Base-by-base conservation (phyloP, 2,888 invertebrate genomes). In the Cosmia trapezina region DNA sequence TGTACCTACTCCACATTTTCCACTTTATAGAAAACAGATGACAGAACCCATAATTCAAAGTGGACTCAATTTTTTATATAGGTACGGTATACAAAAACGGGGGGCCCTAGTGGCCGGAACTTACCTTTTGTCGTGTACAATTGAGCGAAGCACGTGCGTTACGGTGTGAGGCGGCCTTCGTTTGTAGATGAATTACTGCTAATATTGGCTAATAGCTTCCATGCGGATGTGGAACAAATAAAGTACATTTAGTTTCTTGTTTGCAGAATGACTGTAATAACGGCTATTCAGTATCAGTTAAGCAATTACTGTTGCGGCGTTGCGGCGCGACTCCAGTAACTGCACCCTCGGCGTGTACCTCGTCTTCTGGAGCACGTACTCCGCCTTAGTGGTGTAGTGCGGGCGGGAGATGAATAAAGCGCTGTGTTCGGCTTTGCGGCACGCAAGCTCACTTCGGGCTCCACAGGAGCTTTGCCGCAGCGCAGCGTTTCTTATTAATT, bases 81-180 rank as follows among this genome's bases (percentile, higher is more conserved):
- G 86, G 75, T 59, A 54, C 66, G 19, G 62, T 22, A 66, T 74
- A 83, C 70, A 85, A 84, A 86, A 86, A 81, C 76, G 71, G 76
- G 76, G 74, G 82, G 85, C 83, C 76, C 76, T 74, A 68, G 76
- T 79, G 84, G 81, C 83, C 89, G 89, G 91, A 90, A 89, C 89
- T 79, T 73, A 82, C 81, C 87, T 89, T 86, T 89, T 87, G 88
- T 87, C 49, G 78, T 79, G 69, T 74, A 83, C 80, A 81, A 86
- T 85, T 84, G 86, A 87, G 56, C 17, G 54, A 83, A 86, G 91
- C 90, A 90, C 91, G 91, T 89, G 91, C 90, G 86, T 83, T 75
- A 70, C 81, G 72, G 78, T 81, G 83, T 75, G 63, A 75, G 76
- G 72, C 73, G 66, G 73, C 53, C 79, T 66, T 74, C 83, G 69